These are phyloP conservation scores for Conops quadrifasciatus DNA, from an alignment of 2,888 invertebrate genomes.

Conservation along the genomic window DNA sequence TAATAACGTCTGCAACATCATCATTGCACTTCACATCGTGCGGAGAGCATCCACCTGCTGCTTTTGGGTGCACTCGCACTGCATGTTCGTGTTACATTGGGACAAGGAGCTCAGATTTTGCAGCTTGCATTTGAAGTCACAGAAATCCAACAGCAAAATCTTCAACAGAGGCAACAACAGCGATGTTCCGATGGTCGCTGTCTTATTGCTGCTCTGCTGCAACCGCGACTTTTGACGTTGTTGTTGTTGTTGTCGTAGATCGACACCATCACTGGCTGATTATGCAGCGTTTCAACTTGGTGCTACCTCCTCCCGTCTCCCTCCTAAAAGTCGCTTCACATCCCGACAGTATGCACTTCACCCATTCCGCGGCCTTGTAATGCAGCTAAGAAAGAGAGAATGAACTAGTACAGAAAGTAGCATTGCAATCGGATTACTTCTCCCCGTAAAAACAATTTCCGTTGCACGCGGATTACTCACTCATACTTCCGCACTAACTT, in stretches of 20 bases:
- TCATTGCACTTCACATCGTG: neutral
- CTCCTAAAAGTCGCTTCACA: too few species aligned
- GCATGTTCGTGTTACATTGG: slow-evolving; percentile 66
- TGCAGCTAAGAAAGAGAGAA: neutral
- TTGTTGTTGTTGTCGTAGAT: neutral
- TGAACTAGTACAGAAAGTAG: too few species aligned
- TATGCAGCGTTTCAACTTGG: neutral
- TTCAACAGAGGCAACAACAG: slow-evolving; percentile 1
- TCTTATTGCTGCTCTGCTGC: neutral
- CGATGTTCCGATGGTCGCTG: neutral
- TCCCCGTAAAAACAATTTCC: too few species aligned
- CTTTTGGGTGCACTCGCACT: slow-evolving; percentile 63
- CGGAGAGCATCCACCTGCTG: slow-evolving; percentile 41
- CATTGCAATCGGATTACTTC: too few species aligned
- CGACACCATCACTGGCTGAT: slow-evolving; percentile 6
- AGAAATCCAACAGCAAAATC: slow-evolving; percentile 37
- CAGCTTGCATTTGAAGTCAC: slow-evolving; percentile 50
- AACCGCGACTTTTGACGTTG: neutral
- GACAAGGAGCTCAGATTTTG: slow-evolving; percentile 65
- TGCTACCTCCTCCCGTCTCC: neutral
- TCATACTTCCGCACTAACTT: too few species aligned
- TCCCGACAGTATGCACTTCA: neutral
- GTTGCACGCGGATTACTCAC: too few species aligned
- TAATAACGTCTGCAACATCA: slow-evolving; percentile 18
- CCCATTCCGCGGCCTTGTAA: neutral